These are phyloP conservation scores for Oryzias sinensis DNA, from an alignment of 2,797 vertebrate species.

Conservation along the genomic window DNA sequence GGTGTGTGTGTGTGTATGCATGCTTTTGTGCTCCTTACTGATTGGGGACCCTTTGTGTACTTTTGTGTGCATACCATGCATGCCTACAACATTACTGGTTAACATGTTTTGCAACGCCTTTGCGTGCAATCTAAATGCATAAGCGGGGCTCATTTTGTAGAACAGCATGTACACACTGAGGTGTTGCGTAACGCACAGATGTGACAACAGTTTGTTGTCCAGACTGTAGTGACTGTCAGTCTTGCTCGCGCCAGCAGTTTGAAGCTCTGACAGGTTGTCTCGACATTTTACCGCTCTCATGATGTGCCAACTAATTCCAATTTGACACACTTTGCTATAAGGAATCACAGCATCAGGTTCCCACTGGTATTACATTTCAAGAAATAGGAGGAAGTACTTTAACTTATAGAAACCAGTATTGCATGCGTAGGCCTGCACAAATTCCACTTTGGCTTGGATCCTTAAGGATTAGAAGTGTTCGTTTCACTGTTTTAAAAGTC, in stretches of 20 bases:
- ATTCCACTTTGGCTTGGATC: not conserved
- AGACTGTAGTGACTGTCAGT: slow-evolving; percentile 40
- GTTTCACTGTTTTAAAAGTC: slow-evolving; percentile 6
- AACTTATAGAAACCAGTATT: slow-evolving; percentile 9
- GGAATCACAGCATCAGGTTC: slow-evolving; percentile 23
- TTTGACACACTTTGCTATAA: slow-evolving; percentile 36
- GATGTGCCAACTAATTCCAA: slow-evolving; percentile 46
- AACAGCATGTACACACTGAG: slow-evolving; percentile 43
- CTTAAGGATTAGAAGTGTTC: slow-evolving; percentile 4
- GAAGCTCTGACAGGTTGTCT: slow-evolving; percentile 48
- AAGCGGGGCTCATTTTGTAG: slow-evolving; percentile 23
- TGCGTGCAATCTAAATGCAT: slow-evolving; percentile 29
- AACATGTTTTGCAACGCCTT: slow-evolving; percentile 45
- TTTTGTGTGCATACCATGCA: slow-evolving; percentile 15
- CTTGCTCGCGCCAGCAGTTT: slow-evolving; percentile 24
- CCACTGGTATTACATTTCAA: slow-evolving; percentile 28
- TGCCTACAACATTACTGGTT: slow-evolving; percentile 21
- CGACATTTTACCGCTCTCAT: slow-evolving; percentile 41
- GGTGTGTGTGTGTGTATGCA: slow-evolving; percentile 69
- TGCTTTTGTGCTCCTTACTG: slow-evolving; percentile 38
- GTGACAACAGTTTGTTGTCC: slow-evolving; percentile 36
- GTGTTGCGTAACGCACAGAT: slow-evolving; percentile 49
- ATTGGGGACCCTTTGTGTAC: slow-evolving; percentile 51
- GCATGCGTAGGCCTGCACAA: slow-evolving; percentile 2
- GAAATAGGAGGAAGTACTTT: not conserved